Base-by-base conservation (phyloP, 2,797 vertebrate genomes). In the Hoplostethus atlanticus region DNA sequence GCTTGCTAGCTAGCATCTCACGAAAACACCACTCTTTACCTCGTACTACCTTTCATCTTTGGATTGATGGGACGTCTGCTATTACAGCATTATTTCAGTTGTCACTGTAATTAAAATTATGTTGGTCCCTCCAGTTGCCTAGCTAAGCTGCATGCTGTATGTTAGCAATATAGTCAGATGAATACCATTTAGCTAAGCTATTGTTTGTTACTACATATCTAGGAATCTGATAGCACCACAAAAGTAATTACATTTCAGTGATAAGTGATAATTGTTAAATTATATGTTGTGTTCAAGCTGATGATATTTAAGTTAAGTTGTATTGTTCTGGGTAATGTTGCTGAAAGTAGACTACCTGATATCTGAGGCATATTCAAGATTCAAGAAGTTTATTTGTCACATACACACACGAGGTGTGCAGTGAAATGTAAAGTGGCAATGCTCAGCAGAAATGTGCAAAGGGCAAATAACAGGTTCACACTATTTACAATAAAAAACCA, bases 1-100 rank as follows among this genome's bases (percentile, higher is more conserved):
- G 88, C 91, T 12, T 60, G 48, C 46, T 64, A 72, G 68, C 75
- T 83, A 88, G 67, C 56, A 28, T 15, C 30, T 34, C 10, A 9
- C 54, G 9, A 47, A 80, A 42, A 58, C 38, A 10, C 28, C 9
- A 7, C 0, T 10, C 6, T 2, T 1, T 5, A 2, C 42, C 47
- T 72, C 12, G 52, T 1, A 8, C 30, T 30, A 2, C 42, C 2
- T 6, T 40, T 16, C 16, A 1, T 36, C 30, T 36, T 28, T 6
- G 8, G 2, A 1, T 0, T 9, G 10, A 28, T 30, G 17, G 4
- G 3, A 30, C 5, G 8, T 31, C 7, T 34, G 5, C 2, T 1
- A n/a, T 3, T 36, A 0, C 3, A 8, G 10, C 48, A 44, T 42
- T 66, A 3, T 40, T 28, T 6, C 1, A 17, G 16, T 7, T 25